Evolutionary conservation across 2,888 invertebrate species (phyloP).

Genomic region (Lasioglossum figueresi): DNA sequence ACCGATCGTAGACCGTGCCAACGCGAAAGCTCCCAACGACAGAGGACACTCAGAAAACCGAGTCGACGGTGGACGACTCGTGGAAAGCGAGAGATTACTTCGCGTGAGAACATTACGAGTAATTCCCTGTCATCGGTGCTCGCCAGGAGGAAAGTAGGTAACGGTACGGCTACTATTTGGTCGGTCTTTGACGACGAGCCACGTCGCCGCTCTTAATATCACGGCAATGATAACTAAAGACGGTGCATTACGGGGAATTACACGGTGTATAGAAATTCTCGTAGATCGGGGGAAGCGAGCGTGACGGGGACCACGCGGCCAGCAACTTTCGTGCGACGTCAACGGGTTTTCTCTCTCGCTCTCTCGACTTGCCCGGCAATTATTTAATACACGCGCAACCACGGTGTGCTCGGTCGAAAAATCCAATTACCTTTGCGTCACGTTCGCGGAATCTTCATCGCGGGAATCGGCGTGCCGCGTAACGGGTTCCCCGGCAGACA

Average conservation of each 20-base stretch:
- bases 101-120: constrained; percentile 8
- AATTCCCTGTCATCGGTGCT: constrained; percentile 28
- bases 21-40: neutral
- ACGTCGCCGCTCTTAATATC: constrained; percentile 35
- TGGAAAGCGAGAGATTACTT: constrained; percentile 10
- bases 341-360: neutral
- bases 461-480: neutral
- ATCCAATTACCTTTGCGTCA: constrained; percentile 21
- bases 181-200: constrained; percentile 22
- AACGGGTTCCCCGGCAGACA: neutral
- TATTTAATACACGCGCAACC: constrained; percentile 17
- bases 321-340: constrained; percentile 8
- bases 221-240: constrained; percentile 34
- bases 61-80: neutral
- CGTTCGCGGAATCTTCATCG: constrained; percentile 2
- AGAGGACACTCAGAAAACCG: neutral
- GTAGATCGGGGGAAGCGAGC: neutral
- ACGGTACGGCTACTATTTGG: constrained; percentile 48
- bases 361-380: neutral
- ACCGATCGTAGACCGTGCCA: neutral
- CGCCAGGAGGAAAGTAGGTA: constrained; percentile 47
- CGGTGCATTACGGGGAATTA: constrained; percentile 42
- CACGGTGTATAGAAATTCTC: constrained; percentile 30
- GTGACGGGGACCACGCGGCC: neutral
- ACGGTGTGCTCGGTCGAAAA: constrained; percentile 7